These are phyloP conservation scores for Ophion ventricosus DNA, from an alignment of 2,888 invertebrate genomes.

Conservation along the genomic window DNA sequence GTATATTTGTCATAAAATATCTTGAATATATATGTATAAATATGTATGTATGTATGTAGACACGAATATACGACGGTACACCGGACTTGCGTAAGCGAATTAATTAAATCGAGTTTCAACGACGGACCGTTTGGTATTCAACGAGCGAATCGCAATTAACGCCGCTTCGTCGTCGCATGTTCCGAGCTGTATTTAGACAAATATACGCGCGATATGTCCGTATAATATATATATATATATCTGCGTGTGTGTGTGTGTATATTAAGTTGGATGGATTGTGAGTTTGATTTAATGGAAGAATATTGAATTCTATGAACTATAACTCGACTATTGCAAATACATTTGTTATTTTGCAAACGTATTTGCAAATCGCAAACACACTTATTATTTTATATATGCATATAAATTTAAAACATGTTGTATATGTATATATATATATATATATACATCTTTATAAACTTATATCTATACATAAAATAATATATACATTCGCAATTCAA, in stretches of 20 bases:
- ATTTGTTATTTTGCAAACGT: no score
- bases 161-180: not conserved
- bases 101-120: conserved; percentile 9
- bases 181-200: not conserved
- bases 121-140: conserved; percentile 18
- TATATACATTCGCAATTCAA: no score
- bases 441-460: no score
- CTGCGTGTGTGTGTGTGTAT: no score
- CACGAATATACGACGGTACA: not conserved
- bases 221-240: not conserved
- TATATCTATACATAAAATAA: no score
- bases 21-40: not conserved
- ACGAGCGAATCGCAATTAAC: conserved; percentile 16
- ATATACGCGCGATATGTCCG: not conserved
- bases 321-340: no score
- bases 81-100: conserved; percentile 29
- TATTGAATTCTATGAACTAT: not conserved
- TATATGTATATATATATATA: no score
- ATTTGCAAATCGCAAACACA: no score
- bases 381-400: no score
- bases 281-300: not conserved
- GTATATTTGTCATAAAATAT: conserved; percentile 37
- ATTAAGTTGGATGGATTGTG: no score
- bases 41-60: conserved; percentile 3
- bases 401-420: no score